Percentiles rank a stretch among this genome's conserved stretches.
Evolutionary conservation across 2,797 vertebrate species (phyloP).

Genomic region (Sus cebifrons): DNA sequence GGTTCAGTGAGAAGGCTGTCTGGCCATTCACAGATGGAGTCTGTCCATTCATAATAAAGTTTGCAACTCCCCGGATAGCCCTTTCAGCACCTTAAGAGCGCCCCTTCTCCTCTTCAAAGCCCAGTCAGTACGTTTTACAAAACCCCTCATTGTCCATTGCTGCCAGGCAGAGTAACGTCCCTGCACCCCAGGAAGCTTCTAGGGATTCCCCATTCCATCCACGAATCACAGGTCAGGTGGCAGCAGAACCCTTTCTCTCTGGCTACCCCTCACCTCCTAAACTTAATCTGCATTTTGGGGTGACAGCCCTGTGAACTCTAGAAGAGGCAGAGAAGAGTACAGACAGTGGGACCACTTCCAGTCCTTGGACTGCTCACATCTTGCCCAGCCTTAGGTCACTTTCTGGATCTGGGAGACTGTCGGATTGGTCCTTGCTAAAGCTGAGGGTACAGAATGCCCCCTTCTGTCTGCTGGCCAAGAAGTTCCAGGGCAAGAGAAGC

Average conservation of each 20-base stretch:
- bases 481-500: background rate
- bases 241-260: background rate
- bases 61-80: conserved; percentile 56
- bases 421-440: background rate
- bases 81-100: conserved; percentile 18
- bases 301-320: background rate
- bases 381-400: background rate
- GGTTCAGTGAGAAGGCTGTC: background rate
- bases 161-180: background rate
- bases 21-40: background rate
- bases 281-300: background rate
- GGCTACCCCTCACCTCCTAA: background rate
- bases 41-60: conserved; percentile 66
- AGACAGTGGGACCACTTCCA: background rate
- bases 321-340: background rate
- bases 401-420: background rate
- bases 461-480: conserved; percentile 62
- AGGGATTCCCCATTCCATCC: background rate
- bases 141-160: background rate
- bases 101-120: background rate
- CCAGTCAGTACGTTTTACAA: background rate
- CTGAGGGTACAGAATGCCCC: conserved; percentile 35
- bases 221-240: background rate
- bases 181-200: background rate
- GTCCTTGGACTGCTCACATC: background rate